These are phyloP conservation scores for Corythucha ciliata DNA, from an alignment of 2,888 invertebrate species.

Conservation along the genomic window DNA sequence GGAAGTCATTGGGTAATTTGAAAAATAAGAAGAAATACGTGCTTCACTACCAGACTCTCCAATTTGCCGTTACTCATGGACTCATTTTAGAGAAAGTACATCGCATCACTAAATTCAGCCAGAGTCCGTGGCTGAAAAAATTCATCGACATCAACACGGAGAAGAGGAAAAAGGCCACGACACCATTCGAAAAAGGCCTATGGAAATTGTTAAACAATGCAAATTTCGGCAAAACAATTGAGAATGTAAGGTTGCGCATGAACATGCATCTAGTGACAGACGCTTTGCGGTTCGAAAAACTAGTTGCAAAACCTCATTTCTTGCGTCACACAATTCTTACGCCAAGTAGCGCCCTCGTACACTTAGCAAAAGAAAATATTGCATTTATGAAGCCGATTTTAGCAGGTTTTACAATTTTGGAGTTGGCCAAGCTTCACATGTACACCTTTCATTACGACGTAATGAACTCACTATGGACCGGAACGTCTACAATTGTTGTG, in stretches of 20 bases:
- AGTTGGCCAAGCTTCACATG: not conserved
- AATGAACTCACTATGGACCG: too few species aligned
- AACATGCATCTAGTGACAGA: not conserved
- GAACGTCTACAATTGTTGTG: too few species aligned
- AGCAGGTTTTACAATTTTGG: not conserved
- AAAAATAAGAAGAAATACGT: not conserved
- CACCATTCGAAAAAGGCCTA: not conserved
- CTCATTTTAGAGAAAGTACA: not conserved
- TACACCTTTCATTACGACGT: not conserved
- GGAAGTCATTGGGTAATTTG: not conserved
- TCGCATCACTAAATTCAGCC: not conserved
- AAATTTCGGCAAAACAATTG: not conserved
- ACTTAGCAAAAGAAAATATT: not conserved
- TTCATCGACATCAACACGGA: not conserved
- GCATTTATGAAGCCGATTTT: not conserved
- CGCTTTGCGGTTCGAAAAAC: not conserved
- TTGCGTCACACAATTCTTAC: not conserved
- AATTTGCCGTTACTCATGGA: not conserved
- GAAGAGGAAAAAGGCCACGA: not conserved
- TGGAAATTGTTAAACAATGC: not conserved
- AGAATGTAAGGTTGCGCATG: not conserved
- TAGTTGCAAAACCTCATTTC: not conserved
- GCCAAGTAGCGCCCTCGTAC: not conserved
- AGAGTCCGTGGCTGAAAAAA: not conserved
- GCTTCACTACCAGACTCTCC: not conserved